Base-by-base conservation (phyloP, 2,888 invertebrate genomes). In the Amphimallon solstitiale region DNA sequence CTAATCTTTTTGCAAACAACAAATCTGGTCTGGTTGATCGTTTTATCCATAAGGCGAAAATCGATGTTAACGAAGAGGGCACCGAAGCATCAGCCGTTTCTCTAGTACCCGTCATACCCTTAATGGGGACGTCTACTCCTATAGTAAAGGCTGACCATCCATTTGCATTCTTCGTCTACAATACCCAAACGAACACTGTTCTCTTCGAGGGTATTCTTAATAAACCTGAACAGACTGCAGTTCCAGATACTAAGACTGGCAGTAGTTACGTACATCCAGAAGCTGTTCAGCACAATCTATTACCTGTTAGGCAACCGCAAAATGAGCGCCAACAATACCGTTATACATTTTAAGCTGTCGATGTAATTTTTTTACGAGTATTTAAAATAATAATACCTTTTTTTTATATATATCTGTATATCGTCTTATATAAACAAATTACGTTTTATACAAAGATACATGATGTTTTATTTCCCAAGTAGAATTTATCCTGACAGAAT, bases 31-130 rank as follows among this genome's bases (percentile, higher is more conserved):
- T 86, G 0, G 81, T 82, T 63, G 82, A 90, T 2, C 86, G 84
- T 71, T 86, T 83, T 63, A 81, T 91, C 9, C 91, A 91, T 74
- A 88, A 87, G 74, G 88, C 90, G 0, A 85, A 85, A 74, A 85
- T 91, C 76, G 84, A 87, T 46, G 87, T 91, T 0, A 87, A 88
- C 67, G 91, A 91, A 78, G 78, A 82, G 14, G 91, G 91, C 46
- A 90, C 90, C 0, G 80, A 85, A 3, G 91, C 90, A 0, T 87
- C 89, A 1, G 89, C 90, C 7, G 86, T 85, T 0, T 86, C 89
- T 48, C 85, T 84, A 1, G 85, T 86, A 1, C 79, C 86, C 70
- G 85, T 89, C 3, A 84, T 89, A 43, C 90, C 89, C 0, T 80
- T 90, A 14, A 88, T 89, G 78, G 86, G 86, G 29, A 80, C 83